Conservation (phyloP, 2,888 invertebrate species). For the Odontothrips loti region DNA sequence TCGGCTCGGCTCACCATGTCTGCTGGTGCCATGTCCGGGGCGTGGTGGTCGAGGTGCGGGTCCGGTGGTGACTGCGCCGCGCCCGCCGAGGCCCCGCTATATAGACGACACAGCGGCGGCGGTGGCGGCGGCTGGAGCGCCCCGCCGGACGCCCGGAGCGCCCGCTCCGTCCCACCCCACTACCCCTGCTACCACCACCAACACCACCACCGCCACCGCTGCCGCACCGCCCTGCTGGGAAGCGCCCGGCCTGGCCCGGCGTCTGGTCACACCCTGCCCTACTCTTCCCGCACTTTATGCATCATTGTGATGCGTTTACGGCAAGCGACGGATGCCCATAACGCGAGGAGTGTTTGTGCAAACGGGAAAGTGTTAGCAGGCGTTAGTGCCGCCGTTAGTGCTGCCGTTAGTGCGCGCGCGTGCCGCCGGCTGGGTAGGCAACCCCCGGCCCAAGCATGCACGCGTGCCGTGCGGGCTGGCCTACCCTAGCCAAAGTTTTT, state of each 20-base stretch:
- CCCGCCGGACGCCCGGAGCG: neutral
- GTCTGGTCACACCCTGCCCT: neutral
- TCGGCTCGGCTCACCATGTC: constrained; percentile 25
- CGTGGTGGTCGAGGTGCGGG: neutral
- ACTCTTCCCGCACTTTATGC: neutral
- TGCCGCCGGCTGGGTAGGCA: too few species aligned
- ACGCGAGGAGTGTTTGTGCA: too few species aligned
- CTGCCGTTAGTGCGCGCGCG: too few species aligned
- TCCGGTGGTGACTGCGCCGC: neutral
- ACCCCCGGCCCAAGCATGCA: too few species aligned
- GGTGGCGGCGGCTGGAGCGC: neutral
- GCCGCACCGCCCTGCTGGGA: neutral
- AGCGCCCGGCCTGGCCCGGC: constrained; percentile 5
- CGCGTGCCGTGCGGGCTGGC: too few species aligned
- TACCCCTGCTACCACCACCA: neutral
- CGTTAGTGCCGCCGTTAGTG: too few species aligned
- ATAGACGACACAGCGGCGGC: neutral
- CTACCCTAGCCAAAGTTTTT: too few species aligned
- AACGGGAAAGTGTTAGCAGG: too few species aligned
- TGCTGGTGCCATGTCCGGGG: neutral
- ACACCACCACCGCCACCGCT: neutral
- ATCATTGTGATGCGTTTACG: too few species aligned
- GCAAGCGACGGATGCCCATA: too few species aligned
- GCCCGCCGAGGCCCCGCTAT: neutral
- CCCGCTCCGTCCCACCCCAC: neutral